These are phyloP conservation scores for Helobdella robusta DNA, from an alignment of 2,888 invertebrate genomes.

Conservation along the genomic window DNA sequence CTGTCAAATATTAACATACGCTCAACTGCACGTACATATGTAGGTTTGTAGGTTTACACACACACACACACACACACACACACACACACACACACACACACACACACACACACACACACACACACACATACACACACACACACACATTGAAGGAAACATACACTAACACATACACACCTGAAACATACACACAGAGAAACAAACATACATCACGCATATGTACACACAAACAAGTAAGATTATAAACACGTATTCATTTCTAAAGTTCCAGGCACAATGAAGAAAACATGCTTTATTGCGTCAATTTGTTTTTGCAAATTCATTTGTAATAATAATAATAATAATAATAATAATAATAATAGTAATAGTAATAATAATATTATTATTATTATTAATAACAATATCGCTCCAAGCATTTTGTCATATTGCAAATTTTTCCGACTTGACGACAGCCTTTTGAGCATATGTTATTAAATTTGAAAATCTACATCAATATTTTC, in stretches of 20 bases:
- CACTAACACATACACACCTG: no score
- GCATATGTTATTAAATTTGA: neutral
- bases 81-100: neutral
- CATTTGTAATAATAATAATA: constrained; percentile 2
- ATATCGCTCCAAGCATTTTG: neutral
- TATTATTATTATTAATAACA: neutral
- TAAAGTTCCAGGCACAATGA: no score
- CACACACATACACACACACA: neutral
- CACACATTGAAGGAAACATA: neutral
- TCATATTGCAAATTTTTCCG: neutral
- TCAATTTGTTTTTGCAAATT: no score
- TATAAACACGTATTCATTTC: no score
- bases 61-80: neutral
- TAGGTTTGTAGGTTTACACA: no score
- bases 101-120: neutral
- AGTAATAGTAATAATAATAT: neutral
- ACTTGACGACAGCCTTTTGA: neutral
- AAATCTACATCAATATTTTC: neutral
- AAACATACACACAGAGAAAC: no score
- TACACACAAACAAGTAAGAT: no score
- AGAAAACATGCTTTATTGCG: no score
- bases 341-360: constrained; percentile 2
- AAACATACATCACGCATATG: no score
- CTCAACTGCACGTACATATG: no score
- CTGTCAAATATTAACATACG: no score